Evolutionary conservation across 2,888 invertebrate genomes (phyloP), one percentile per base, ranked within the genome.

Genomic region (Platycheirus rosarum): DNA sequence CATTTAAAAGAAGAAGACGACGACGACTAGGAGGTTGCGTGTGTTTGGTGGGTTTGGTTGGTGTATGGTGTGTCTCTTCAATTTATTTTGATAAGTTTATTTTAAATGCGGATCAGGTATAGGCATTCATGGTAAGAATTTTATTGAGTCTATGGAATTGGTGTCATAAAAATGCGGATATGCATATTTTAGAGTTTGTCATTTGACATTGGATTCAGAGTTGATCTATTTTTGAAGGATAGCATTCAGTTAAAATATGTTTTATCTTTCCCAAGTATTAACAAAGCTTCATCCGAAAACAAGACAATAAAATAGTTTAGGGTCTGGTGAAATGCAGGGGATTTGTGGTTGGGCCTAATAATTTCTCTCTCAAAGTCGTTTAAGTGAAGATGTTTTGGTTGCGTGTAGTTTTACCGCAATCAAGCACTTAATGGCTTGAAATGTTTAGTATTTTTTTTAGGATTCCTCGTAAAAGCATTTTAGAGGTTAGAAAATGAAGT

Each of bases 91-190:
- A 75, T 57, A 70, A 44, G 79, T 65, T 75, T 65, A 69, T 75
- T 75, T 75, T n/a, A n/a, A 65, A 80, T 80, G 75, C 79, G 60
- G 70, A 80, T 70, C 79, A 80, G 51, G 79, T 70, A 80, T 46
- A 75, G 75, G 65, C 51, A 66, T 70, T 70, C 46, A 53, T 60
- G 37, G 16, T 70, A 44, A n/a, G 29, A 63, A 62, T 79, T 79
- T 69, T 69, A 69, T 65, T 65, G 63, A 63, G 49, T 65, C 55
- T 14, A 32, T 70, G 16, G 18, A 60, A 60, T 44, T 60, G 42
- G 16, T 44, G 60, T 14, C 42, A 60, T 60, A 29, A 60, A 60
- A 44, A n/a, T 60, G 44, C 23, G 14, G 35, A 13, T 60, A 44
- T 60, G 44, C 44, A 60, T 60, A 44, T 44, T 32, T 44, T 44